A percentile compares a stretch with the other conserved stretches of the same genome.
Conservation (phyloP, 2,113 vertebrate species). For the Tricholaema leucomelas region DNA sequence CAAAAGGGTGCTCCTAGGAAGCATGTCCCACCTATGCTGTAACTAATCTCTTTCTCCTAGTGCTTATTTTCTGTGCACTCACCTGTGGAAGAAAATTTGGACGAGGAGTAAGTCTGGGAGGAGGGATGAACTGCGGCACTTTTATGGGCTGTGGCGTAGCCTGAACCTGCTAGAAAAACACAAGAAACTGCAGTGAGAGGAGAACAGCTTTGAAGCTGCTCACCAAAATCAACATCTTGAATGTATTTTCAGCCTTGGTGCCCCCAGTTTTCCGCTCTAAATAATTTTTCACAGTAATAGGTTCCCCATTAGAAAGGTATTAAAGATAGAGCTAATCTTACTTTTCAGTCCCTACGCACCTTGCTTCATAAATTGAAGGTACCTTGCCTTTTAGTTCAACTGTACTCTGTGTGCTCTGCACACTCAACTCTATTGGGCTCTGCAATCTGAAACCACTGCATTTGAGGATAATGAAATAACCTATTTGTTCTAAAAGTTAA, state of each 20-base stretch:
- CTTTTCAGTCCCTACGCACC: not conserved
- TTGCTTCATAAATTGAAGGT: not conserved
- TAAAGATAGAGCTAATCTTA: not conserved
- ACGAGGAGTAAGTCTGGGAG: conserved; percentile 97
- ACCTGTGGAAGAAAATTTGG: conserved; percentile 98
- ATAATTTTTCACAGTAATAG: not conserved
- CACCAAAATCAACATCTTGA: conserved; percentile 4
- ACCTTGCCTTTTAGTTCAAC: not conserved
- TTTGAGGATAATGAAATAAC: not conserved
- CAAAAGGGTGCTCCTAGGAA: not conserved
- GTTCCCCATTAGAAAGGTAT: not conserved
- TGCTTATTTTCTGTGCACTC: conserved; percentile 63
- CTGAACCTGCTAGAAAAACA: conserved; percentile 89
- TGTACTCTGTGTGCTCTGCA: not conserved
- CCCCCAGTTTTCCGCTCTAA: not conserved
- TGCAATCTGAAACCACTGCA: not conserved
- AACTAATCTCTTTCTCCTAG: not conserved
- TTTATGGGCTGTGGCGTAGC: conserved; percentile 96
- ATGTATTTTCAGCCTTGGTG: not conserved
- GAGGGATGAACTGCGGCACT: conserved; percentile 99
- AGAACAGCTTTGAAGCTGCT: not conserved
- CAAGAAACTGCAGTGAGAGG: conserved; percentile 62
- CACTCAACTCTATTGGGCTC: not conserved
- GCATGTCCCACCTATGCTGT: not conserved
- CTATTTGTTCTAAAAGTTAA: conserved; percentile 31